Conservation (phyloP, 2,888 invertebrate species). For the Polydesmus complanatus region DNA sequence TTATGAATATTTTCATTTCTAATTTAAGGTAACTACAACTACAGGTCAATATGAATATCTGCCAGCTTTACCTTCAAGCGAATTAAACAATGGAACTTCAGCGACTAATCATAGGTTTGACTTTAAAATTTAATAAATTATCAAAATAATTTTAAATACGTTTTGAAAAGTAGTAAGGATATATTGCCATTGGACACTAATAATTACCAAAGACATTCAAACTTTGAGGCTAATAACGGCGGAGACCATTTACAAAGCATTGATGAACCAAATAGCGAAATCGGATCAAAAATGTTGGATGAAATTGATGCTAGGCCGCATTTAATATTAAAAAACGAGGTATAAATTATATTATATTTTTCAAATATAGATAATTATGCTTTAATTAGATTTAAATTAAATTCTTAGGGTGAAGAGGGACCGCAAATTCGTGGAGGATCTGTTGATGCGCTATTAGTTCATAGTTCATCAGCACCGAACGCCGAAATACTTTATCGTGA, state of each 20-base stretch:
- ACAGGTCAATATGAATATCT: background rate
- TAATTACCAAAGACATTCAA: background rate
- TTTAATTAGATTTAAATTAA: background rate
- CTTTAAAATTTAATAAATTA: too few relatives aligned
- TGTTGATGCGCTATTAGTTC: conserved; percentile 84
- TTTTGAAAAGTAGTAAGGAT: background rate
- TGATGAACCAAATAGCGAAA: background rate
- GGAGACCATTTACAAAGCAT: background rate
- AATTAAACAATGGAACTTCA: background rate
- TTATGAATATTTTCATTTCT: background rate
- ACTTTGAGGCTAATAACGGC: background rate
- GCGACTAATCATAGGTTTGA: background rate
- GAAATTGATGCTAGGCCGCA: conserved; percentile 66
- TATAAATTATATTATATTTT: too few relatives aligned
- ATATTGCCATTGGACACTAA: background rate
- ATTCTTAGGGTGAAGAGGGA: conserved; percentile 49
- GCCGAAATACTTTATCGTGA: conserved; percentile 87
- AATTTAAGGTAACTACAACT: background rate
- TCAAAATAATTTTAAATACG: background rate
- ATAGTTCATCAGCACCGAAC: conserved; percentile 88
- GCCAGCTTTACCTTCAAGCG: too few relatives aligned
- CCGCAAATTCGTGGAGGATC: conserved; percentile 86
- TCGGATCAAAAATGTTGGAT: conserved; percentile 40
- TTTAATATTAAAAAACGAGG: conserved; percentile 60
- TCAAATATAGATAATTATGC: background rate